Evolutionary conservation across 53 echinoderm and acorn worm genomes (phyloP).

Genomic region (Antedon mediterranea): DNA sequence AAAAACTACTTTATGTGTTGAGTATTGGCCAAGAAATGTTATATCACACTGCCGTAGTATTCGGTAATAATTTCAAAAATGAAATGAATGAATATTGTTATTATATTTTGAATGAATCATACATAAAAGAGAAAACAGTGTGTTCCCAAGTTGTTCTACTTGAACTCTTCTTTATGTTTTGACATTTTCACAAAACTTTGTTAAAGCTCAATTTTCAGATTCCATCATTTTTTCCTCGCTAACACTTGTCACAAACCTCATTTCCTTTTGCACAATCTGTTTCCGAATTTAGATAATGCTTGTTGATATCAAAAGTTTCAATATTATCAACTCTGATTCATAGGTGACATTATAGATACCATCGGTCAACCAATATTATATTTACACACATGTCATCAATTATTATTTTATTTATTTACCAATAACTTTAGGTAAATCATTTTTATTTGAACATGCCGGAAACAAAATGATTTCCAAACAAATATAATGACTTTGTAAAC

Average conservation of each 20-base stretch:
- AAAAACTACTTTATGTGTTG: no score
- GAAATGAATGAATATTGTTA: background rate
- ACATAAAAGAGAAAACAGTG: background rate
- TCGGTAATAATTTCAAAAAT: background rate
- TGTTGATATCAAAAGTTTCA: background rate
- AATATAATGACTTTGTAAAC: no score
- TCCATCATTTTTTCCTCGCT: background rate
- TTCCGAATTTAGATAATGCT: background rate
- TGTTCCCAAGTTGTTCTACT: background rate
- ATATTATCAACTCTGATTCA: background rate
- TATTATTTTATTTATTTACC: no score
- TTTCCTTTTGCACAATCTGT: background rate
- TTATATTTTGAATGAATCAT: no score
- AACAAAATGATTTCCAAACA: no score
- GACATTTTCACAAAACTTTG: background rate
- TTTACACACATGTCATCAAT: background rate
- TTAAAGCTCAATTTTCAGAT: background rate
- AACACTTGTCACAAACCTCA: background rate
- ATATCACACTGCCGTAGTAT: no score
- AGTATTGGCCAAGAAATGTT: no score
- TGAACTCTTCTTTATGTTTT: background rate
- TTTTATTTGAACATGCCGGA: no score
- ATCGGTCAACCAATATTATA: background rate
- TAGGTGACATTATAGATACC: background rate
- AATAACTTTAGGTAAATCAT: no score